Evolutionary conservation across 2,113 vertebrate genomes (phyloP), one percentile per base, ranked within the genome.

Genomic region (Lepidothrix coronata): DNA sequence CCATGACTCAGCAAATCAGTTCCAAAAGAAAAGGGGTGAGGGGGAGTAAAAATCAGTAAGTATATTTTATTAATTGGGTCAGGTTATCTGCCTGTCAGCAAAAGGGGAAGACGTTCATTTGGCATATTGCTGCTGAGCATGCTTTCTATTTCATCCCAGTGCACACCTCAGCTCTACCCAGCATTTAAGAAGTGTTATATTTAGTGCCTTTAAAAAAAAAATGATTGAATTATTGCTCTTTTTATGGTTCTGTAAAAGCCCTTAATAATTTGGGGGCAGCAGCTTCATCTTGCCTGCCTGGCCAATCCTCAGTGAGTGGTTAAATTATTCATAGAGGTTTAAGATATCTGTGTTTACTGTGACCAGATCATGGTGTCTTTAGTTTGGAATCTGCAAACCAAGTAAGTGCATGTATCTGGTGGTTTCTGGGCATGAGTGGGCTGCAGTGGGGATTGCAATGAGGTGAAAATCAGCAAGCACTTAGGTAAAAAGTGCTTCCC

Each of bases 221-320:
- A 97, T 77, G 81, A 97, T 97, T 98, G 96, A 98, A 97, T 97
- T 98, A 98, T 96, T 94, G 80, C 93, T 94, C 28, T 94, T 92
- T 97, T 98, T 97, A 98, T 97, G 92, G 73, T 97, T 97, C 94
- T 89, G 95, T 98, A 98, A 98, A 98, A 97, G 70, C 78, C 93
- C 97, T 97, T 98, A 97, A 97, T 98, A 97, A 98, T 98, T 95
- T 97, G 91, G 71, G 73, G 70, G 86, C 97, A 97, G 93, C 65
- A 9, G 61, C 80, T 96, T 92, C 77, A 81, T 97, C 92, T 97
- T 95, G 46, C 19, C 62, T 94, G 86, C 48, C 88, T 77, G 73
- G 28, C 41, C 94, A 95, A 19, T 96, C 78, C 13, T 96, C 83
- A 48, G 48, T 4, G 25, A 90, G 85, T 85, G 74, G 86, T 95